These are phyloP conservation scores for Laticauda colubrina DNA, from an alignment of 2,113 vertebrate species.

Conservation along the genomic window DNA sequence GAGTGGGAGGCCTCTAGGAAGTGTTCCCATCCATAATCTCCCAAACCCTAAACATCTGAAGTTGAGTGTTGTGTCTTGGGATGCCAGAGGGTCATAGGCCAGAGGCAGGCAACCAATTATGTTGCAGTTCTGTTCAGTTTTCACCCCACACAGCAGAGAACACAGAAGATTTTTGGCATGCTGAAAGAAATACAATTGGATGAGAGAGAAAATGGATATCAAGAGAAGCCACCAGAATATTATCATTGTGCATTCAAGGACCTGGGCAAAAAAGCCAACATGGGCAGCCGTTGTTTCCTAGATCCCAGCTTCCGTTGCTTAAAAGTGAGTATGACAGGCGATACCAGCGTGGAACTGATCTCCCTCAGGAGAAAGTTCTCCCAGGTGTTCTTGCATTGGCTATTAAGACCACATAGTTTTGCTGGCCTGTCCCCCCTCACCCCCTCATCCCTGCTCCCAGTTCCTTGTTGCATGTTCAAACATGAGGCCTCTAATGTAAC, in stretches of 20 bases:
- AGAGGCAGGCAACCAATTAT: not conserved
- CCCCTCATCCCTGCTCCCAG: not conserved
- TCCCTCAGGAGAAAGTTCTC: not conserved
- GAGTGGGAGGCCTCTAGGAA: not conserved
- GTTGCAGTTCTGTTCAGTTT: not conserved
- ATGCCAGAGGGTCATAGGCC: not conserved
- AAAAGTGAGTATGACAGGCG: not conserved
- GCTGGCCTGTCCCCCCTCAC: not conserved
- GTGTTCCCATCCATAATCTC: not conserved
- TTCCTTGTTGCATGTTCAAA: not conserved
- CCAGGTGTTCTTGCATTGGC: not conserved
- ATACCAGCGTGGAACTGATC: not conserved
- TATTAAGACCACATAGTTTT: not conserved
- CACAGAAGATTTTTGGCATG: not conserved
- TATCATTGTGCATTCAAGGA: not conserved
- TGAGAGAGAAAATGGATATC: not conserved
- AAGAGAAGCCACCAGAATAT: not conserved
- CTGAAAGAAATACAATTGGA: not conserved
- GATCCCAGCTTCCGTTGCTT: not conserved
- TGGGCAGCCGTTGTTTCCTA: not conserved
- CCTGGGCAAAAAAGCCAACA: not conserved
- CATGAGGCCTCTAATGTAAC: not conserved
- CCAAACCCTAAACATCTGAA: not conserved
- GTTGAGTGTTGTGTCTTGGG: not conserved
- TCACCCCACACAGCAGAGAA: not conserved